Evolutionary conservation across 2,113 vertebrate species (phyloP).

Genomic region (Suncus etruscus): DNA sequence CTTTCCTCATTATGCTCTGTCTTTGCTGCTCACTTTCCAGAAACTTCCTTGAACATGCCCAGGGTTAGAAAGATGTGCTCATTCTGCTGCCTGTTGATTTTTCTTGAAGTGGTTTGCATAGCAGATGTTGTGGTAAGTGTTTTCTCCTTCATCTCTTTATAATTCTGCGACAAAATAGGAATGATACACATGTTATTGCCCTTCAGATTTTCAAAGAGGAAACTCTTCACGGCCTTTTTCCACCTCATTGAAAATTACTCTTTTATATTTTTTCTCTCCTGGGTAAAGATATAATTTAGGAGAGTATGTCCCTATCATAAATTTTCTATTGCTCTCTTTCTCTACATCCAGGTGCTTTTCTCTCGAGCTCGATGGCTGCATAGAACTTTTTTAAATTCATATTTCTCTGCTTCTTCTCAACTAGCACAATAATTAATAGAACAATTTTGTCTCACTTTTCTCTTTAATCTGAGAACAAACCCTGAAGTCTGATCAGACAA

Average conservation of each 20-base stretch:
- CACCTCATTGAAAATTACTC: not conserved
- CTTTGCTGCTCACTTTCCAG: not conserved
- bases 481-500: not conserved
- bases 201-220: conserved; percentile 64
- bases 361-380: not conserved
- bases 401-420: conserved; percentile 14
- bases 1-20: not conserved
- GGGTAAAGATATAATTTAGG: not conserved
- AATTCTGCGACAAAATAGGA: conserved; percentile 37
- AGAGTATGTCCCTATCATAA: not conserved
- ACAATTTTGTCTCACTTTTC: not conserved
- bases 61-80: not conserved
- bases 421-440: not conserved
- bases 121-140: conserved; percentile 70
- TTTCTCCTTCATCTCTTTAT: conserved; percentile 61
- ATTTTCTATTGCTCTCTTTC: not conserved
- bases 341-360: not conserved
- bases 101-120: conserved; percentile 67
- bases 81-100: conserved; percentile 67
- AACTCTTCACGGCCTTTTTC: conserved; percentile 9
- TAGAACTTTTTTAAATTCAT: not conserved
- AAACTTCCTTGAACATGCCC: not conserved
- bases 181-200: not conserved
- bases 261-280: not conserved
- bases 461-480: not conserved